Base-by-base conservation (phyloP, 2,113 vertebrate species). In the Pygoscelis antarcticus region DNA sequence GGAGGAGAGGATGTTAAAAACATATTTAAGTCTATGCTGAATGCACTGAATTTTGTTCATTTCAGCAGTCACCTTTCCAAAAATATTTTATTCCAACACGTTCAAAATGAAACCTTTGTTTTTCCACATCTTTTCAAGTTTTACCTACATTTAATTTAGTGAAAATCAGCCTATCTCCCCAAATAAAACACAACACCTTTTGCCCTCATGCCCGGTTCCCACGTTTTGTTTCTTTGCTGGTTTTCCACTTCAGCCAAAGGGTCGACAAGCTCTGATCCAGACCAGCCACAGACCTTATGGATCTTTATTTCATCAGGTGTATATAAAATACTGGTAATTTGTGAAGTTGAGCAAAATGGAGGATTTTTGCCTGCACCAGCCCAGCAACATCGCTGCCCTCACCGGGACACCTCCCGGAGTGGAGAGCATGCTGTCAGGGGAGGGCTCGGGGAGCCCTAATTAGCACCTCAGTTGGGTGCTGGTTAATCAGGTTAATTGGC, bases 201-300 rank as follows among this genome's bases (percentile, higher is more conserved):
- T 5, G 4, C 38, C 26, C 16, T 70, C 1, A 0, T 64, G 30
- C 9, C 38, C 1, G 0, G 21, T 40, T 75, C 74, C 49, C 15
- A 25, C 19, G 16, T 30, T 84, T 75, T 69, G 26, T 70, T 65
- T 80, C 34, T 76, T 65, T 34, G 26, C 25, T 47, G 25, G 11
- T 52, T 76, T 80, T 84, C 44, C 13, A 25, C 34, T 84, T 70
- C 55, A 58, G 34, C 29, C 2, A 3, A 22, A 54, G 16, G 46
- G 10, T 30, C 0, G 1, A 34, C 22, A 49, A 49, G 38, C 13
- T 60, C 30, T 8, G 1, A 19, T 52, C 55, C 57, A 52, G 20
- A 46, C 19, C 62, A 70, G 14, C 27, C 36, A 22, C 29, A 27
- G 62, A 17, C 25, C 8, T 65, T 30, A 52, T 1, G 2, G 12